Evolutionary conservation across 2,797 vertebrate species (phyloP), one percentile per base, ranked within the genome.

Genomic region (Sparus aurata): DNA sequence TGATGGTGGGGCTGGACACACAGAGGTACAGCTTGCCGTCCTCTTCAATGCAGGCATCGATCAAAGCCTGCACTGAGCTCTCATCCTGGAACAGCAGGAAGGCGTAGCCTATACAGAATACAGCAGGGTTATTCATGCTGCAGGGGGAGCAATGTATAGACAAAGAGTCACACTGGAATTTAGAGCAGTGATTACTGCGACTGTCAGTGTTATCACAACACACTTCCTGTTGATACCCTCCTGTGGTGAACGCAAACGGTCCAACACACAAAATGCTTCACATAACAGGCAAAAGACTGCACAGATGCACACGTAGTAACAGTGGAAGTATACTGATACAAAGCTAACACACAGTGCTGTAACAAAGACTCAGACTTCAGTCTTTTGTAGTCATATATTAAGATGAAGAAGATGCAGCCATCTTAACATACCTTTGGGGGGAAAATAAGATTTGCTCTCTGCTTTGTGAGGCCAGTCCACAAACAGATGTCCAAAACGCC

Each of bases 381-480:
- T 7, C 12, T 71, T 23, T 71, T 27, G 9, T 27, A 22, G 13
- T 18, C 10, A 69, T 12, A 16, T 57, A 63, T n/a, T 20, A n/a
- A 54, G n/a, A n/a, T n/a, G n/a, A n/a, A n/a, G 6, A 74, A 63
- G 16, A 72, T 25, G 50, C 38, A 13, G 11, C 9, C 43, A 38
- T 17, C 34, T 25, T 16, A 38, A 65, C 78, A 92, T 93, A 99
- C 98, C 98, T 97, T 99, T 99, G 55, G 98, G 98, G 92, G 98
- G 98, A 84, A 99, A 99, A 80, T 99, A 99, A 63, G 98, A 99
- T 94, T 99, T 99, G 95, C 98, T 99, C 94, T 99, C 98, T 66
- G 98, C 98, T 94, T 99, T 99, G 92, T 99, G 98, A 87, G 98
- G 98, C 98, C 98, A 99, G 92, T 99, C 98, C 87, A 99, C 98